These are phyloP conservation scores for Scelioninae gen. 2 DNA, from an alignment of 2,888 invertebrate genomes.

Conservation along the genomic window DNA sequence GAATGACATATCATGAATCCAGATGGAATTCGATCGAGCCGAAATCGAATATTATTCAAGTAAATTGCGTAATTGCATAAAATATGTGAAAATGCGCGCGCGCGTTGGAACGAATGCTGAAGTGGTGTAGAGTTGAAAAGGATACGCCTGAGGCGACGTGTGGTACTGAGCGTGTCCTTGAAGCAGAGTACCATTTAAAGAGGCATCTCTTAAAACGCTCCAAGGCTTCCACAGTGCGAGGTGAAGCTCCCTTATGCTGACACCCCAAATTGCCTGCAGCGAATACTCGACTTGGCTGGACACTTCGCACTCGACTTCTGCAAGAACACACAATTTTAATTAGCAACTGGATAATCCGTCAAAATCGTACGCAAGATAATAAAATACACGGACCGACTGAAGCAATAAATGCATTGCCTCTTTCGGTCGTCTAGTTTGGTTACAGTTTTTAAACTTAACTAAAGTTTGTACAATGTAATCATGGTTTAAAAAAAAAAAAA, in stretches of 20 bases:
- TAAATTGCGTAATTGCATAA: conserved; percentile 52
- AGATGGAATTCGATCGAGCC: conserved; percentile 30
- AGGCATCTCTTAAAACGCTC: conserved; percentile 81
- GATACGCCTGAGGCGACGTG: conserved; percentile 74
- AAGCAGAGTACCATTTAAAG: conserved; percentile 78
- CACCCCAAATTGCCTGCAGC: conserved; percentile 87
- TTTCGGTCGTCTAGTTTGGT: too few relatives aligned
- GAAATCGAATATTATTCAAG: conserved; percentile 47
- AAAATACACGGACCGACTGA: too few relatives aligned
- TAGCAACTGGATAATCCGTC: too few relatives aligned
- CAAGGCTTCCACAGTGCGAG: conserved; percentile 86
- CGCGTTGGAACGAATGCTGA: conserved; percentile 40
- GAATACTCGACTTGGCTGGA: conserved; percentile 87
- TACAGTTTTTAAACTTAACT: too few relatives aligned
- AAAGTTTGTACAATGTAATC: too few relatives aligned
- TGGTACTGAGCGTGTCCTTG: conserved; percentile 76
- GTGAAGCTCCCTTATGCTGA: conserved; percentile 85
- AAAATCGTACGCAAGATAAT: too few relatives aligned
- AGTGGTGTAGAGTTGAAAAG: conserved; percentile 63
- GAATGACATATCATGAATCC: too few relatives aligned
- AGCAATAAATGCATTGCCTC: too few relatives aligned
- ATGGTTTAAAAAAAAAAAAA: too few relatives aligned
- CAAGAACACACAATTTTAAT: conserved; percentile 69
- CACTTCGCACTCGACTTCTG: conserved; percentile 85
- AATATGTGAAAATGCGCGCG: conserved; percentile 28